A percentile compares a stretch with the other conserved stretches of the same genome.
Conservation (phyloP, 2,113 vertebrate genomes). For the Passerina amoena region DNA sequence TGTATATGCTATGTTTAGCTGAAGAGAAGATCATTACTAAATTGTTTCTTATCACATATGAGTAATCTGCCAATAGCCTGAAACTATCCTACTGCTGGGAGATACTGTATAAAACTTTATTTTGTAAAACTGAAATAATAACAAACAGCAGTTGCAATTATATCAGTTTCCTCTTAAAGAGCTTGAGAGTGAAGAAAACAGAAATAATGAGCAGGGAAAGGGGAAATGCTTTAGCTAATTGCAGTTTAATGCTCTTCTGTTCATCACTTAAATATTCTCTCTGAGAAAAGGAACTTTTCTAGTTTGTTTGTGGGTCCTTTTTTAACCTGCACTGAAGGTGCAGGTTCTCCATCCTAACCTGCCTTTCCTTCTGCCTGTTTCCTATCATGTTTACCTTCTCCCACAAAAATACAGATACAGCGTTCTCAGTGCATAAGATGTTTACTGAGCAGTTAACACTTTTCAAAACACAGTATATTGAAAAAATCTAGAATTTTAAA, state of each 20-base stretch:
- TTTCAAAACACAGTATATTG: neutral
- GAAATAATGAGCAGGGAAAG: neutral
- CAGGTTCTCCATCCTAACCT: neutral
- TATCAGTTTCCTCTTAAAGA: neutral
- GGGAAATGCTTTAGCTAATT: neutral
- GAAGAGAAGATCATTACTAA: neutral
- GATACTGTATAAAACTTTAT: neutral
- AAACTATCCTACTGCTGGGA: neutral
- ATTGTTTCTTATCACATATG: slow-evolving; percentile 15
- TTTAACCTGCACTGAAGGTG: neutral
- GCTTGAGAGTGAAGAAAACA: neutral
- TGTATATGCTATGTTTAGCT: neutral
- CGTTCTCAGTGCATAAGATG: neutral
- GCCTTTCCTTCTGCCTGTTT: neutral
- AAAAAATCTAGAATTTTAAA: neutral
- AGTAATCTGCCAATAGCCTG: slow-evolving; percentile 4
- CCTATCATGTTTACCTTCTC: neutral
- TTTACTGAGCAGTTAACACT: neutral
- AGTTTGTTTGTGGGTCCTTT: neutral
- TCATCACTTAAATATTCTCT: neutral
- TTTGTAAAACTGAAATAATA: neutral
- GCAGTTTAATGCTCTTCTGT: neutral
- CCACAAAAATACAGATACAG: neutral
- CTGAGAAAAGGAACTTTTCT: neutral
- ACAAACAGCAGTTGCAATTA: neutral